These are phyloP conservation scores for Varecia variegata DNA, from an alignment of 2,797 vertebrate species.

Conservation along the genomic window DNA sequence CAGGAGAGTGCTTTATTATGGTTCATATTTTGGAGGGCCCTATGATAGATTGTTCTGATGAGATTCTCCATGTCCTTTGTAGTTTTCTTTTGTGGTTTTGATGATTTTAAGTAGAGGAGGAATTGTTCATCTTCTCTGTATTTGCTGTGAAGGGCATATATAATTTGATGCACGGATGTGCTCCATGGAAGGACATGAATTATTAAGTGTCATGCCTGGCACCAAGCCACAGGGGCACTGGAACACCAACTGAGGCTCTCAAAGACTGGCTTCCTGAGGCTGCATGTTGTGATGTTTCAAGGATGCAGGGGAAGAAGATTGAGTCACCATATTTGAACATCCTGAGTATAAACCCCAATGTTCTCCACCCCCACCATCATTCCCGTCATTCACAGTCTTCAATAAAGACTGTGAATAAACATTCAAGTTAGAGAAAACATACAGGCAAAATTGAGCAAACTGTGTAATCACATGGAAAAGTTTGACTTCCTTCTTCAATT, in stretches of 20 bases:
- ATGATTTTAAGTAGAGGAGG: not conserved
- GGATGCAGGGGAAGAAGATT: not conserved
- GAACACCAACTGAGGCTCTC: not conserved
- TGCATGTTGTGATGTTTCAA: not conserved
- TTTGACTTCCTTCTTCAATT: not conserved
- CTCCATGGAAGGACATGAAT: not conserved
- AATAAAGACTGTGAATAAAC: not conserved
- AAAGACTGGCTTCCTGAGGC: not conserved
- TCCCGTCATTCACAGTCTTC: not conserved
- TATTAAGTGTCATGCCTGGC: not conserved
- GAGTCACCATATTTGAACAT: not conserved
- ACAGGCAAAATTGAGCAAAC: not conserved
- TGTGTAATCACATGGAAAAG: not conserved
- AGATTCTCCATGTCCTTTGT: not conserved
- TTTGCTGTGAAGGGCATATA: not conserved
- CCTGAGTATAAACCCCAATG: not conserved
- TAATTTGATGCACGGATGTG: not conserved
- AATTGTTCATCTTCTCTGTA: not conserved
- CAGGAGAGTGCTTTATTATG: not conserved
- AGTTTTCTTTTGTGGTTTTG: not conserved
- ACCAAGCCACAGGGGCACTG: not conserved
- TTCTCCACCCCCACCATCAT: not conserved
- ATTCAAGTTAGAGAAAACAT: conserved; percentile 8
- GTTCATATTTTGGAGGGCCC: not conserved
- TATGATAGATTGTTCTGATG: not conserved